These are phyloP conservation scores for Holotrichia oblita DNA, from an alignment of 1,140 invertebrate species.

Conservation along the genomic window DNA sequence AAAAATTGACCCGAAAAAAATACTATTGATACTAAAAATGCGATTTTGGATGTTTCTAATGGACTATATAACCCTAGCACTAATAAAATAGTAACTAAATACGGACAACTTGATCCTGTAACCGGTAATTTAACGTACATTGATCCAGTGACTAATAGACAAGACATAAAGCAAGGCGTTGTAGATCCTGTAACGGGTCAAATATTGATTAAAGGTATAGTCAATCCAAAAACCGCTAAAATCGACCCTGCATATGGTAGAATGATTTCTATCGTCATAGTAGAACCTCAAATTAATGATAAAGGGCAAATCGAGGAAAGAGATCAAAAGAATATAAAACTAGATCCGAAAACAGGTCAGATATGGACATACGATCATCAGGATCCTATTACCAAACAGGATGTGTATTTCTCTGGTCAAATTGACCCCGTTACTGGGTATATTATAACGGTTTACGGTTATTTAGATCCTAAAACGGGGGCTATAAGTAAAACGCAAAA, in stretches of 20 bases:
- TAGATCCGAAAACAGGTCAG: conserved; percentile 73
- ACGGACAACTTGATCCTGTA: conserved; percentile 71
- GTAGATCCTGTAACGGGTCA: conserved; percentile 72
- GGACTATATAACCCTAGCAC: conserved; percentile 71
- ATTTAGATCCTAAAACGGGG: conserved; percentile 70
- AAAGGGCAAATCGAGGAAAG: conserved; percentile 63
- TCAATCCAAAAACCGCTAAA: conserved; percentile 73
- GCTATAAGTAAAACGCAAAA: conserved; percentile 67
- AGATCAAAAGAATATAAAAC: conserved; percentile 67
- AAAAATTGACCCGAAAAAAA: conserved; percentile 72
- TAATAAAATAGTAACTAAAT: conserved; percentile 72
- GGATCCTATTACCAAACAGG: conserved; percentile 67
- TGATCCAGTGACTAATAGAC: conserved; percentile 72
- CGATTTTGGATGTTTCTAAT: conserved; percentile 68
- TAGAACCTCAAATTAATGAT: conserved; percentile 70
- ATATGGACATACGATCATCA: conserved; percentile 72
- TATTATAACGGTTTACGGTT: conserved; percentile 71
- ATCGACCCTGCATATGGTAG: conserved; percentile 71
- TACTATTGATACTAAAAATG: conserved; percentile 71
- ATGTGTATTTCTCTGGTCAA: conserved; percentile 69
- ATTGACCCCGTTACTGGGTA: conserved; percentile 72
- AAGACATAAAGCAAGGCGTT: conserved; percentile 68
- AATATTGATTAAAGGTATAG: conserved; percentile 68
- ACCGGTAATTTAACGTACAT: conserved; percentile 72
- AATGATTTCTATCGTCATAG: conserved; percentile 69